These are phyloP conservation scores for Scolopax rusticola DNA, from an alignment of 2,797 vertebrate genomes.

Conservation along the genomic window DNA sequence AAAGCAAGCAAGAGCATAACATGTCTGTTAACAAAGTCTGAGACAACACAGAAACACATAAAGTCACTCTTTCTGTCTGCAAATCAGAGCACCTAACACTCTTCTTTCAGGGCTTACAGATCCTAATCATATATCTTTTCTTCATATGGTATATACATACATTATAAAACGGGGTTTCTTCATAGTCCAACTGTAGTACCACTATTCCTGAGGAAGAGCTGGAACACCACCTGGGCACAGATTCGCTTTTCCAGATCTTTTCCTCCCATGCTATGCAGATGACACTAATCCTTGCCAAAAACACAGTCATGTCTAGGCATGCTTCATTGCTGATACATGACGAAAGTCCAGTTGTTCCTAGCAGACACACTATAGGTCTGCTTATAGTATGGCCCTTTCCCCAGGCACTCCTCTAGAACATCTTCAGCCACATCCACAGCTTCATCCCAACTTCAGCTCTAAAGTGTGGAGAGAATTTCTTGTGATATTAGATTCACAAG, in stretches of 20 bases:
- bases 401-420: neutral
- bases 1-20: neutral
- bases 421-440: neutral
- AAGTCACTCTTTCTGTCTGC: neutral
- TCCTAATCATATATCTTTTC: neutral
- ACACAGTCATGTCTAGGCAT: neutral
- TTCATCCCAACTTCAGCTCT: neutral
- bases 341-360: neutral
- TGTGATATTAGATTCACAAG: neutral
- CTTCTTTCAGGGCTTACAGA: neutral
- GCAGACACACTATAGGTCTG: neutral
- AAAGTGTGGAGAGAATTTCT: neutral
- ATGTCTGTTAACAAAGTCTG: neutral
- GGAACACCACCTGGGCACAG: neutral
- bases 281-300: neutral
- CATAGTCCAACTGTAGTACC: neutral
- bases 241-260: neutral
- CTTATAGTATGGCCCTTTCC: neutral
- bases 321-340: rapidly evolving
- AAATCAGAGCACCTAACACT: neutral
- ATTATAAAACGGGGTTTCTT: neutral
- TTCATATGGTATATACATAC: rapidly evolving
- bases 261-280: neutral
- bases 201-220: neutral
- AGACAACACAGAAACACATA: neutral